Conservation (phyloP, 1,140 invertebrate species). For the Drosophila orosa region DNA sequence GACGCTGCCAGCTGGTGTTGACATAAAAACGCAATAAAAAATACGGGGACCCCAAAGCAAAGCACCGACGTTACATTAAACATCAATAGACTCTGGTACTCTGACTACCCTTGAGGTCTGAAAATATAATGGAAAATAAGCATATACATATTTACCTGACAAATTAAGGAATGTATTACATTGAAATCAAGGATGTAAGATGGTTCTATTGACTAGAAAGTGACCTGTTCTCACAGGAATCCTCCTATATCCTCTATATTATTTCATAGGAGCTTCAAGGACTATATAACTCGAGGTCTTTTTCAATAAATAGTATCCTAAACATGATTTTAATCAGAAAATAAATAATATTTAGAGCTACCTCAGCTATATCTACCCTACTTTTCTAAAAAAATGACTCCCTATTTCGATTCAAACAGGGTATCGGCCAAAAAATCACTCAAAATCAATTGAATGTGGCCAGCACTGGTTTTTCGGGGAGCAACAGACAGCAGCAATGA, state of each 20-base stretch:
- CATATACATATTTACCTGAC: not conserved
- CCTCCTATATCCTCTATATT: too few relatives aligned
- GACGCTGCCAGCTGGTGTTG: conserved; percentile 70
- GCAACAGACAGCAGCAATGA: conserved; percentile 21
- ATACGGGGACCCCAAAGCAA: conserved; percentile 48
- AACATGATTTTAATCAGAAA: too few relatives aligned
- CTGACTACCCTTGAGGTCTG: not conserved
- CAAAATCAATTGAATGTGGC: conserved; percentile 76
- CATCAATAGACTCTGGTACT: not conserved
- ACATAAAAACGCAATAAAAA: conserved; percentile 81
- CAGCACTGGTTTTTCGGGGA: conserved; percentile 28
- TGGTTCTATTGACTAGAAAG: too few relatives aligned
- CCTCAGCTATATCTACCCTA: not conserved
- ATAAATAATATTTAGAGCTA: not conserved
- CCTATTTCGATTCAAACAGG: not conserved
- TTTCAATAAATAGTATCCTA: too few relatives aligned
- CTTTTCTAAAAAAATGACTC: not conserved
- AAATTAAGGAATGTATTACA: not conserved
- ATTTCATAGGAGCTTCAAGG: not conserved
- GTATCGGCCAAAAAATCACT: conserved; percentile 56
- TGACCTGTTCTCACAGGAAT: not conserved
- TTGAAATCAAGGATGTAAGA: too few relatives aligned
- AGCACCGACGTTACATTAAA: conserved; percentile 7
- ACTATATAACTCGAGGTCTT: not conserved
- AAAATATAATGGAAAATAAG: not conserved